phyloP scores from a whole-genome alignment of 37 sponge, comb jelly and placozoan species.

The Hexactinellida sp. region DNA sequence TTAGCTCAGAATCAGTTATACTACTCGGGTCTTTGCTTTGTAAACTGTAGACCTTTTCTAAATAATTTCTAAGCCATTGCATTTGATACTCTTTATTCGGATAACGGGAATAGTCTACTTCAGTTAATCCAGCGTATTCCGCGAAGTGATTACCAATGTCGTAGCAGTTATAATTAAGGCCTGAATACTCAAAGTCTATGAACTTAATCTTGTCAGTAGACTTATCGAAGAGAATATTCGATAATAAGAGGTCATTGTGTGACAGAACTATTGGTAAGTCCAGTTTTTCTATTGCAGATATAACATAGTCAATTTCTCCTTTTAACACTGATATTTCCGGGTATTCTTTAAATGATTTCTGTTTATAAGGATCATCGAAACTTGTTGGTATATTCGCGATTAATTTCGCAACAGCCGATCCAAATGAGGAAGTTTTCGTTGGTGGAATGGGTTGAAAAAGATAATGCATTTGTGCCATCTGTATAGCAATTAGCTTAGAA shows the following conservation, averaged over 20 bases:
- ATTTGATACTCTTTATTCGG: slow-evolving; percentile 26
- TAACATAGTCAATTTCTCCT: neutral
- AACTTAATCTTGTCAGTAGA: slow-evolving; percentile 20
- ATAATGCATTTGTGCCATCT: slow-evolving; percentile 25
- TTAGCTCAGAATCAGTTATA: slow-evolving; percentile 18
- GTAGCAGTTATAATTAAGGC: slow-evolving; percentile 22
- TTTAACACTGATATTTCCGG: neutral
- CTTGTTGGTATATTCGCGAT: neutral
- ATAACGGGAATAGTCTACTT: slow-evolving; percentile 26
- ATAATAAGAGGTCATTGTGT: slow-evolving; percentile 28
- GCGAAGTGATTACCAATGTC: slow-evolving; percentile 37
- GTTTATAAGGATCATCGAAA: neutral
- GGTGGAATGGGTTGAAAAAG: neutral
- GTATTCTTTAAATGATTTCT: neutral
- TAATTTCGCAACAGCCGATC: neutral
- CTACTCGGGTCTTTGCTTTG: slow-evolving; percentile 5
- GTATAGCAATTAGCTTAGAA: slow-evolving; percentile 22
- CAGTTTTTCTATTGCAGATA: neutral
- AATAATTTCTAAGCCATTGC: slow-evolving; percentile 21
- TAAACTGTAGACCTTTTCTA: slow-evolving; percentile 18
- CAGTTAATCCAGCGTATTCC: slow-evolving; percentile 29
- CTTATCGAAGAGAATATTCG: slow-evolving; percentile 18
- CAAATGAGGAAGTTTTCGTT: neutral
- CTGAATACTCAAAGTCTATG: slow-evolving; percentile 34
- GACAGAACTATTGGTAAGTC: slow-evolving; percentile 18